These are phyloP conservation scores for Tuberolachnus salignus DNA, from an alignment of 2,888 invertebrate genomes.

Conservation along the genomic window DNA sequence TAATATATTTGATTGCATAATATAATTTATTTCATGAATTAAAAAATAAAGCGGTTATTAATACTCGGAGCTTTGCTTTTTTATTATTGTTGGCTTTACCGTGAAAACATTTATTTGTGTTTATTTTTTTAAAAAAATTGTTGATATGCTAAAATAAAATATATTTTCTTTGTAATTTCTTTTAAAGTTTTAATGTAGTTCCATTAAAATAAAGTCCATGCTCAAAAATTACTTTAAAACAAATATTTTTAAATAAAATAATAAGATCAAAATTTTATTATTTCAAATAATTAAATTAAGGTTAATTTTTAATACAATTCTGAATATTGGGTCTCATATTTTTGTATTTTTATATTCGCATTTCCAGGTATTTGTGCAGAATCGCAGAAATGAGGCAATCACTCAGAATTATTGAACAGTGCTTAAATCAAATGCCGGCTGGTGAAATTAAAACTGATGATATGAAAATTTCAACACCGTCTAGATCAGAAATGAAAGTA, in stretches of 20 bases:
- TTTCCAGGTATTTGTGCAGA: constrained; percentile 80
- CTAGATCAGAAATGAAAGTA: constrained; percentile 94
- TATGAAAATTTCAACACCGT: constrained; percentile 89
- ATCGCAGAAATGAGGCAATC: constrained; percentile 95
- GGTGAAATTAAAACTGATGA: constrained; percentile 96
- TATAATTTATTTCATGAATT: not conserved
- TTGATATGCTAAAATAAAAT: not conserved
- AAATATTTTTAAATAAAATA: too few relatives aligned
- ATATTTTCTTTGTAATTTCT: too few relatives aligned
- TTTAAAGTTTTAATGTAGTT: too few relatives aligned
- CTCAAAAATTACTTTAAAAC: too few relatives aligned
- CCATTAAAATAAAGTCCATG: too few relatives aligned
- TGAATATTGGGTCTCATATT: too few relatives aligned
- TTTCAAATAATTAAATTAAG: not conserved
- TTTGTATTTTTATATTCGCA: constrained; percentile 32
- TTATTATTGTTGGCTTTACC: too few relatives aligned
- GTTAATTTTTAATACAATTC: too few relatives aligned
- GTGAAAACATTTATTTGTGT: not conserved
- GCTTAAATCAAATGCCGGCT: constrained; percentile 95
- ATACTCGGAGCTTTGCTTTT: too few relatives aligned
- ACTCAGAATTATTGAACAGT: constrained; percentile 91
- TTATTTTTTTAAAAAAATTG: not conserved
- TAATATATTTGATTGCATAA: too few relatives aligned
- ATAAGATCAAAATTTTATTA: too few relatives aligned
- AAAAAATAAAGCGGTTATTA: not conserved